A percentile compares a stretch with the other conserved stretches of the same genome.
These are phyloP conservation scores for Arion vulgaris DNA, from an alignment of 1,140 invertebrate species.

Conservation along the genomic window DNA sequence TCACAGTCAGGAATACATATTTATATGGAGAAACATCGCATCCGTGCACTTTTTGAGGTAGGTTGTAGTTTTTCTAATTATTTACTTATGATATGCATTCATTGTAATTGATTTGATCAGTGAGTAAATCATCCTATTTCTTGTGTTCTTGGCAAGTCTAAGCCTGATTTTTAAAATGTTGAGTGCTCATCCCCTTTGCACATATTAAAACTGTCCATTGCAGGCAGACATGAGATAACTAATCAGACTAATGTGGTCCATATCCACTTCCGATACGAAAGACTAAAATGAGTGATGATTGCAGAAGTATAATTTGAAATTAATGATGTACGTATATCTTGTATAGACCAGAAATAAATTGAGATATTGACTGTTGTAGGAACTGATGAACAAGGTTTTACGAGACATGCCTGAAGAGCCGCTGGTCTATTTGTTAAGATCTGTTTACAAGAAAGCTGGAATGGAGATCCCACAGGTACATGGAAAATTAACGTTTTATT, in stretches of 20 bases:
- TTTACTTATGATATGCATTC: no score
- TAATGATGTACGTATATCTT: background rate
- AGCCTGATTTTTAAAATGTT: no score
- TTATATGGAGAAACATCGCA: slow-evolving; percentile 65
- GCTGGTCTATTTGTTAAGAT: slow-evolving; percentile 59
- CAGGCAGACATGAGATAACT: no score
- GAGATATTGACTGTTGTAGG: slow-evolving; percentile 53
- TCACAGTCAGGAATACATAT: slow-evolving; percentile 57
- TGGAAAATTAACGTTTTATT: no score
- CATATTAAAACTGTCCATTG: no score
- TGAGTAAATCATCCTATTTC: no score
- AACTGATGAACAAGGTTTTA: slow-evolving; percentile 68
- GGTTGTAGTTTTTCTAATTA: background rate
- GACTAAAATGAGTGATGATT: no score
- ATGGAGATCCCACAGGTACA: slow-evolving; percentile 62
- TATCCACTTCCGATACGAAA: background rate
- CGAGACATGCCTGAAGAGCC: slow-evolving; percentile 69
- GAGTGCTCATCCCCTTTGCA: no score
- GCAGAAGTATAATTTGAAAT: background rate
- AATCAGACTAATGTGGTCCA: background rate
- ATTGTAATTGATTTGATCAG: no score
- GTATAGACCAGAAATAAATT: background rate
- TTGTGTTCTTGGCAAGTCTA: no score
- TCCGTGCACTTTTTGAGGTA: slow-evolving; percentile 66
- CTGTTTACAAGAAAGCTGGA: slow-evolving; percentile 64